Base-by-base conservation (phyloP, 2,888 invertebrate genomes). In the Thecophora atra region DNA sequence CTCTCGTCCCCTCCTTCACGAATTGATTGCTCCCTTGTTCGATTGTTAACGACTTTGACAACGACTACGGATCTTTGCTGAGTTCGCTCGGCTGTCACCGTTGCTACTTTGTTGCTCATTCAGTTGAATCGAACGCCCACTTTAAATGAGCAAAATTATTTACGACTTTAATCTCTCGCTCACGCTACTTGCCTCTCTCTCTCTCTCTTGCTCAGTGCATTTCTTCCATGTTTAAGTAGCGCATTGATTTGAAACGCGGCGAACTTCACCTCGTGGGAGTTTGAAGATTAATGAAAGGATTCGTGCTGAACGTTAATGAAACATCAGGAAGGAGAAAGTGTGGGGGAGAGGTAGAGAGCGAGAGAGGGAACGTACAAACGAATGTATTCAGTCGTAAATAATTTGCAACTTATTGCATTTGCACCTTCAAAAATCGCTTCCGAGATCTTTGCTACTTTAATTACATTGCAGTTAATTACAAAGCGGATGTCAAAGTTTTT, bases 401-500 rank as follows among this genome's bases (percentile, higher is more conserved):
- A 44, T 11, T 44, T 44, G 44, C 44, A 47, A 1, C 4, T n/a
- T n/a, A n/a, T 3, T 47, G 47, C n/a, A 1, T 15, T 47, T n/a
- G 47, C 58, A 26, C 58, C 28, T 58, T 26, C 58, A 21, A 11
- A 24, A 37, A 37, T 58, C 26, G 13, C 7, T n/a, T 19, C 13
- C 17, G 8, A 21, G 58, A 21, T 58, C 28, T 17, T 15, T 58
- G 3, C 26, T 26, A 24, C 1, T 47, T 70, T 70, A 70, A 70
- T 70, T 70, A 62, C 60, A 51, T 51, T 51, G 62, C 47, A 70
- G 51, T 70, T 70, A 47, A 62, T 62, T 62, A 28, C 51, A 28
- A 28, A 62, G 3, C 51, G 62, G 62, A 70, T 60, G 21, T 37
- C 24, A 26, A 17, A n/a, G 47, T 5, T 47, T 17, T 47, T 47